Conservation (phyloP, 1,140 invertebrate species). For the Atopsyche davidsoni region DNA sequence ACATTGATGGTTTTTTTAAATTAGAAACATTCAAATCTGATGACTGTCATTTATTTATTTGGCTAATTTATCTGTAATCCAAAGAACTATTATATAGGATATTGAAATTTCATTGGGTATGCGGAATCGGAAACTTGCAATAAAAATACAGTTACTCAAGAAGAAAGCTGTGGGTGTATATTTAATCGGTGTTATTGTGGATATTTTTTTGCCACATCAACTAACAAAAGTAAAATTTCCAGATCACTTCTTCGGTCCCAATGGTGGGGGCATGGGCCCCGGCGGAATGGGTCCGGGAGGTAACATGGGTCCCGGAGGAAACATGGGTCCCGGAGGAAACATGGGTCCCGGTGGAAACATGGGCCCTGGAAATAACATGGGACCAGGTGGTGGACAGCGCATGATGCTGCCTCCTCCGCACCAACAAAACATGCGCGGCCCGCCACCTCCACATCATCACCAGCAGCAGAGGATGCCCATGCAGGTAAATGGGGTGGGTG, state of each 20-base stretch:
- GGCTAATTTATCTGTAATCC: no score
- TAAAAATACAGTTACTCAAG: no score
- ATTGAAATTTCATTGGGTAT: no score
- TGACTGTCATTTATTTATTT: no score
- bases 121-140: no score
- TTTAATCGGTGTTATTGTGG: no score
- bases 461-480: slow-evolving; percentile 35
- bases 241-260: slow-evolving; percentile 8
- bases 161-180: no score
- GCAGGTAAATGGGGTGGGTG: no score
- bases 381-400: slow-evolving; percentile 41
- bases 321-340: slow-evolving; percentile 31
- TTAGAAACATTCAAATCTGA: no score
- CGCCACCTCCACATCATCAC: slow-evolving; percentile 43
- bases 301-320: slow-evolving; percentile 19
- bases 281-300: slow-evolving; percentile 23
- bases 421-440: slow-evolving; percentile 34
- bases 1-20: no score
- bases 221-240: neutral
- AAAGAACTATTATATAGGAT: no score
- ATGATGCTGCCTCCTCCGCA: slow-evolving; percentile 31
- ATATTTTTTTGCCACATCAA: no score
- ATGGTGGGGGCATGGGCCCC: slow-evolving; percentile 17
- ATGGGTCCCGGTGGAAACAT: slow-evolving; percentile 37
- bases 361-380: slow-evolving; percentile 42